phyloP scores from a whole-genome alignment of 2,888 invertebrate genomes.

The Limnephilus auricula region DNA sequence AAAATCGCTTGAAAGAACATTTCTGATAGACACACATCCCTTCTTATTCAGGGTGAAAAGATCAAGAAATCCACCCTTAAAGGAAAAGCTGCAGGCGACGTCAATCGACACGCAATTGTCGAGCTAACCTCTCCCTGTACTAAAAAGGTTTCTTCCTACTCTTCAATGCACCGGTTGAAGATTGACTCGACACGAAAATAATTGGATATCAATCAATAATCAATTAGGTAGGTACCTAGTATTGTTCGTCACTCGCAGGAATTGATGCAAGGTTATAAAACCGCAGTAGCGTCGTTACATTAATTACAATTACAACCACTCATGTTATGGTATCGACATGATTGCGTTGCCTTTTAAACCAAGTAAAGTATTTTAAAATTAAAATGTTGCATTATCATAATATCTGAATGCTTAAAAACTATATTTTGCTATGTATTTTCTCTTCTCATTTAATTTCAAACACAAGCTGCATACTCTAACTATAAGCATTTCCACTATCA shows the following conservation, averaged over 20 bases:
- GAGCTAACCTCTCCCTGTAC: conserved; percentile 50
- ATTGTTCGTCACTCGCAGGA: neutral
- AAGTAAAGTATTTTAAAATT: neutral
- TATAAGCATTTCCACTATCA: neutral
- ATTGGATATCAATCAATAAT: neutral
- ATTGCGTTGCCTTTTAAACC: neutral
- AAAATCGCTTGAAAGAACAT: conserved; percentile 26
- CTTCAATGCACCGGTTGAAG: neutral
- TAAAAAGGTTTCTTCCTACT: neutral
- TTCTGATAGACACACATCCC: conserved; percentile 32
- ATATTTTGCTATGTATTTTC: too few relatives aligned
- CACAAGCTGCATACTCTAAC: neutral
- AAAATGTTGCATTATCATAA: neutral
- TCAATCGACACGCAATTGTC: conserved; percentile 65
- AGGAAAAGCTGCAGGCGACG: conserved; percentile 63
- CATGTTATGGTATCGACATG: too few relatives aligned
- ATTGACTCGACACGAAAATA: neutral
- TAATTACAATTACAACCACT: too few relatives aligned
- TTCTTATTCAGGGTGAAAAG: conserved; percentile 47
- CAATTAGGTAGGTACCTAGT: neutral
- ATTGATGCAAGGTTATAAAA: neutral
- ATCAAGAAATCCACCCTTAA: conserved; percentile 55
- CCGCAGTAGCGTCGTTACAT: neutral
- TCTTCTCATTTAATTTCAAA: too few relatives aligned
- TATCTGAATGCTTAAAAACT: too few relatives aligned